These are phyloP conservation scores for Vanessa cardui DNA, from an alignment of 2,888 invertebrate genomes.

Conservation along the genomic window DNA sequence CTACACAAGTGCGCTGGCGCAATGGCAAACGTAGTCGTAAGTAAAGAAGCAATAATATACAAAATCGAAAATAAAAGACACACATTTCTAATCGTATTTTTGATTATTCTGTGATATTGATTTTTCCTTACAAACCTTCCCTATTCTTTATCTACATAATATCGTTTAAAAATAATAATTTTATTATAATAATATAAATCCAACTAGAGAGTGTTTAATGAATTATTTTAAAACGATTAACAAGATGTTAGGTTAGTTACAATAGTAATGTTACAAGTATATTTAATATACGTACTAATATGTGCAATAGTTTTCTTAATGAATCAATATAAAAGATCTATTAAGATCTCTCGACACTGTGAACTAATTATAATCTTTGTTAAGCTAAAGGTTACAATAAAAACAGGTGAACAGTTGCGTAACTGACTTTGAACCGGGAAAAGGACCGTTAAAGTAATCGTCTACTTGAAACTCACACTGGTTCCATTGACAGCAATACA, in stretches of 20 bases:
- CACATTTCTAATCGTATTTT: background rate
- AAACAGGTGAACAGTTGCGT: slow-evolving; percentile 49
- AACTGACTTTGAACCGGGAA: slow-evolving; percentile 51
- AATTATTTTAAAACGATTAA: too few species aligned
- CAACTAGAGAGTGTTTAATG: too few species aligned
- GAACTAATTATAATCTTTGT: slow-evolving; percentile 19
- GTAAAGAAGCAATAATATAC: slow-evolving; percentile 13
- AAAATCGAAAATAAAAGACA: background rate
- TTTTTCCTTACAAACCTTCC: too few species aligned
- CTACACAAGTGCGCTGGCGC: slow-evolving; percentile 33
- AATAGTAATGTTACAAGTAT: too few species aligned
- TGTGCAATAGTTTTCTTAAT: too few species aligned
- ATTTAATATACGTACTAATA: too few species aligned
- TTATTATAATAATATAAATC: too few species aligned
- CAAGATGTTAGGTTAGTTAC: too few species aligned
- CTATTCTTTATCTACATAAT: too few species aligned
- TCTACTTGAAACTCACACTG: slow-evolving; percentile 49
- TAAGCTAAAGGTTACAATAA: slow-evolving; percentile 19
- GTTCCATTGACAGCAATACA: slow-evolving; percentile 20
- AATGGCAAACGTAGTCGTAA: slow-evolving; percentile 17
- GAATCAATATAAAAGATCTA: too few species aligned
- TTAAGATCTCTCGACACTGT: slow-evolving; percentile 16
- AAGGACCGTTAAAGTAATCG: slow-evolving; percentile 62
- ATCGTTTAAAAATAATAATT: too few species aligned
- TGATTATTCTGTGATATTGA: background rate